phyloP scores from a whole-genome alignment of 2,888 invertebrate genomes.

The Ypsolopha sequella region DNA sequence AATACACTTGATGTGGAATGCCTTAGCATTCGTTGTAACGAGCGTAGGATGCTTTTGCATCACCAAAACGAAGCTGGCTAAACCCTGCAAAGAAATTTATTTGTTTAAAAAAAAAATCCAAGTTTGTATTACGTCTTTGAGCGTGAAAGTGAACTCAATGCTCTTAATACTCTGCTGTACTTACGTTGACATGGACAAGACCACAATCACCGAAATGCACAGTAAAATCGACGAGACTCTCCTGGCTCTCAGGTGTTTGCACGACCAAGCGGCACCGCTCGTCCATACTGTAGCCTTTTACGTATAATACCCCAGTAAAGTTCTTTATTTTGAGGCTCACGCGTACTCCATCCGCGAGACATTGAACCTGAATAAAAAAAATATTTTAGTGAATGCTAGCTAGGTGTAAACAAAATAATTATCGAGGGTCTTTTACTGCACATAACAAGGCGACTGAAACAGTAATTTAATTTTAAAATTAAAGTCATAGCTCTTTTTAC shows the following conservation, averaged over 20 bases:
- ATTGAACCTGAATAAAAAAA: constrained; percentile 74
- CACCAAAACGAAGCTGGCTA: constrained; percentile 93
- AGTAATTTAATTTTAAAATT: too few relatives aligned
- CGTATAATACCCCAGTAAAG: constrained; percentile 92
- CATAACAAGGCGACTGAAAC: too few relatives aligned
- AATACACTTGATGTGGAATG: constrained; percentile 95
- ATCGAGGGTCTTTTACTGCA: too few relatives aligned
- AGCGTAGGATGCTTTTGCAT: constrained; percentile 97
- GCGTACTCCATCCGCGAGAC: constrained; percentile 92
- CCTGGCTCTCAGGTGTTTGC: constrained; percentile 78
- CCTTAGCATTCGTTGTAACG: constrained; percentile 94
- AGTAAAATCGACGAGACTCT: constrained; percentile 82
- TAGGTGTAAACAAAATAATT: not conserved
- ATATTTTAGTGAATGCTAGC: not conserved
- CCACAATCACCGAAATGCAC: constrained; percentile 94
- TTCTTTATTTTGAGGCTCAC: constrained; percentile 84
- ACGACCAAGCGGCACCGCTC: constrained; percentile 88
- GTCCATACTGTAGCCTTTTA: constrained; percentile 95
- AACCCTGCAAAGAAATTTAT: constrained; percentile 70
- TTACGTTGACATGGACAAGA: constrained; percentile 89
- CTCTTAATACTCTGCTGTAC: constrained; percentile 23
- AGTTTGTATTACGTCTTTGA: not conserved
- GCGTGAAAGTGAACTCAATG: not conserved
- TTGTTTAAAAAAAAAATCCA: not conserved
- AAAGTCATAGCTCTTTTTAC: constrained; percentile 19